Base-by-base conservation (phyloP, 2,113 vertebrate species). In the Megaleporinus macrocephalus region DNA sequence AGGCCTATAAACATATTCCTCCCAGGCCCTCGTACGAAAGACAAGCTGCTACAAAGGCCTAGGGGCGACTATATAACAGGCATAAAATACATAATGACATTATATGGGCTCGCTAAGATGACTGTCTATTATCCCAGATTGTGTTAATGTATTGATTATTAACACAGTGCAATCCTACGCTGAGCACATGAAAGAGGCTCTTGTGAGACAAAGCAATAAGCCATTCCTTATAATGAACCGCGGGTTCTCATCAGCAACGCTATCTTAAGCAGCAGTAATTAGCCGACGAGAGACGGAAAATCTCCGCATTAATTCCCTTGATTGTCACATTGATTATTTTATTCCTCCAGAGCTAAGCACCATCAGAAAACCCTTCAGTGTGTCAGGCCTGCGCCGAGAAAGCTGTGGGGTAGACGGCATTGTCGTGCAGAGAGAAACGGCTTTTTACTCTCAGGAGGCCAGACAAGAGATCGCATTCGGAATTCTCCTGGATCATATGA, bases 251-350 rank as follows among this genome's bases (percentile, higher is more conserved):
- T 86, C 84, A 86, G 73, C 76, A 70, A 68, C 62, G 83, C 76
- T 76, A 69, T 86, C 87, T 72, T 73, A 88, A 80, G 70, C 80
- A 62, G 20, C 26, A 75, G 65, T 81, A 83, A 83, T 85, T 86
- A 86, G 81, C 75, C 76, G 59, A 57, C 29, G 51, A 76, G 73
- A 84, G 80, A 79, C 76, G 36, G 74, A 61, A 74, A 71, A 78
- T 55, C 63, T 84, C 73, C 18, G 74, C 75, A 59, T 76, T 70
- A 86, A 83, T 78, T 81, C 80, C 80, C 75, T 65, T 62, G 80
- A 79, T 80, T 77, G 30, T 51, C 30, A 62, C 51, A 76, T 75
- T 70, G 81, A 80, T 83, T 83, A 80, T 65, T 85, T 85, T 22
- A 84, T 84, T 83, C 73, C 51, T 68, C 66, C 24, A 65, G 74